Conservation (phyloP, 2,797 vertebrate species). For the Rachycentron canadum region DNA sequence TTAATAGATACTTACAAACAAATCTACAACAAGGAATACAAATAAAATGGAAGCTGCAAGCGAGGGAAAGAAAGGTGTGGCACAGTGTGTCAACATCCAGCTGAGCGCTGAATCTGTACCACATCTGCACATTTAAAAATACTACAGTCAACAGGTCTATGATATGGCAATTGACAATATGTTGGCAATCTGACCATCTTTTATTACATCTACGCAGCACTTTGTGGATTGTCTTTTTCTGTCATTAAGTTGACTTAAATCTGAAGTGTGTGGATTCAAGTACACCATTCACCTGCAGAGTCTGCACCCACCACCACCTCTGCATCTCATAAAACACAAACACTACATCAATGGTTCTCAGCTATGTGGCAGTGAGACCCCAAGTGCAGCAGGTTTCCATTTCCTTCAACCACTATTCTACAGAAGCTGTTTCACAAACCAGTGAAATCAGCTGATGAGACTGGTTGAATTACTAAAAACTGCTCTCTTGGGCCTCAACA, state of each 20-base stretch:
- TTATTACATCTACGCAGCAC: conserved; percentile 74
- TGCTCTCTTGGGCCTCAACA: conserved; percentile 36
- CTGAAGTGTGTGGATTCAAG: conserved; percentile 55
- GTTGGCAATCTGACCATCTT: conserved; percentile 67
- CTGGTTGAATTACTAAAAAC: conserved; percentile 9
- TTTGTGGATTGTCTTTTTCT: conserved; percentile 76
- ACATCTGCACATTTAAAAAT: conserved; percentile 77
- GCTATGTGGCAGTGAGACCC: conserved; percentile 51
- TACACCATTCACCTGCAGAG: conserved; percentile 55
- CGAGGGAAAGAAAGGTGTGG: conserved; percentile 74
- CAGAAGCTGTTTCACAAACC: conserved; percentile 40
- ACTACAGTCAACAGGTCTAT: conserved; percentile 60
- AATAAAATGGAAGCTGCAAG: conserved; percentile 89
- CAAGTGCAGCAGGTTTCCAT: conserved; percentile 34
- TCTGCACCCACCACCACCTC: conserved; percentile 23
- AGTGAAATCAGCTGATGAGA: conserved; percentile 27
- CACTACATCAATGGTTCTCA: conserved; percentile 63
- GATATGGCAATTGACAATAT: conserved; percentile 69
- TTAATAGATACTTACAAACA: conserved; percentile 92
- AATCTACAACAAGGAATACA: conserved; percentile 90
- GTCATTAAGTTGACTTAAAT: conserved; percentile 50
- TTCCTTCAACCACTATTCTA: background rate
- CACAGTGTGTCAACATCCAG: conserved; percentile 64
- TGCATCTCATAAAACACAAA: conserved; percentile 60
- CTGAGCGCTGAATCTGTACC: conserved; percentile 59